Conservation (phyloP, 2,888 invertebrate species). For the Fabriciana adippe region DNA sequence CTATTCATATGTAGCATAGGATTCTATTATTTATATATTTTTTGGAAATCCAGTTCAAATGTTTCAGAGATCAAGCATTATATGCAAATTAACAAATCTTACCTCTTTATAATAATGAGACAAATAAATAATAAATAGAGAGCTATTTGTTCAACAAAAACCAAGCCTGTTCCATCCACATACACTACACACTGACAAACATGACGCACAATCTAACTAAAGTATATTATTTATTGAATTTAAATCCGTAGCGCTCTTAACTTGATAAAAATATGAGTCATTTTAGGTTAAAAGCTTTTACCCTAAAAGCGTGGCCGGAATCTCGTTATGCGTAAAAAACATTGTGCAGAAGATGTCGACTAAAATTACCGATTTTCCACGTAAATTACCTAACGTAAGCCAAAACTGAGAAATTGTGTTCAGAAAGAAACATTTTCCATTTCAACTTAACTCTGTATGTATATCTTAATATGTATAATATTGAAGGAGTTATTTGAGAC, state of each 20-base stretch:
- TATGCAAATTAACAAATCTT: too few species aligned
- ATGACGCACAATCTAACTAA: background rate
- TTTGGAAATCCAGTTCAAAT: too few species aligned
- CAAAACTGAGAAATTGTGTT: slow-evolving; percentile 4
- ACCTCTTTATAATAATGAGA: too few species aligned
- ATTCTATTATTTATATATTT: too few species aligned
- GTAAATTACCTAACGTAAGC: slow-evolving; percentile 7
- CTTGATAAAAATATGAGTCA: slow-evolving; percentile 25
- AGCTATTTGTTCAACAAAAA: background rate
- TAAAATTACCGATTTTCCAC: slow-evolving; percentile 17
- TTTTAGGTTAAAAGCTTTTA: slow-evolving; percentile 25
- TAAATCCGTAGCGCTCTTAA: slow-evolving; percentile 15
- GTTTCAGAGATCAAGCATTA: too few species aligned
- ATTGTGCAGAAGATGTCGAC: slow-evolving; percentile 15
- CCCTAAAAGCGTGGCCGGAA: slow-evolving; percentile 22
- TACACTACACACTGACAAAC: background rate
- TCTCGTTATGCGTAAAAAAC: slow-evolving; percentile 20
- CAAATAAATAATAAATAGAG: too few species aligned
- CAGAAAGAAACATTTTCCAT: slow-evolving; percentile 6
- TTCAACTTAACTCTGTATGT: background rate
- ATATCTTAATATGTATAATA: background rate
- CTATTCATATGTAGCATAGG: too few species aligned
- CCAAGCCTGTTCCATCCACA: background rate
- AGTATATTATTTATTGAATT: slow-evolving; percentile 11
- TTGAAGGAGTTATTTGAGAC: too few species aligned